Percentiles rank a stretch among this genome's conserved stretches.
Conservation (phyloP, 2,888 invertebrate species). For the Phyllotreta striolata region DNA sequence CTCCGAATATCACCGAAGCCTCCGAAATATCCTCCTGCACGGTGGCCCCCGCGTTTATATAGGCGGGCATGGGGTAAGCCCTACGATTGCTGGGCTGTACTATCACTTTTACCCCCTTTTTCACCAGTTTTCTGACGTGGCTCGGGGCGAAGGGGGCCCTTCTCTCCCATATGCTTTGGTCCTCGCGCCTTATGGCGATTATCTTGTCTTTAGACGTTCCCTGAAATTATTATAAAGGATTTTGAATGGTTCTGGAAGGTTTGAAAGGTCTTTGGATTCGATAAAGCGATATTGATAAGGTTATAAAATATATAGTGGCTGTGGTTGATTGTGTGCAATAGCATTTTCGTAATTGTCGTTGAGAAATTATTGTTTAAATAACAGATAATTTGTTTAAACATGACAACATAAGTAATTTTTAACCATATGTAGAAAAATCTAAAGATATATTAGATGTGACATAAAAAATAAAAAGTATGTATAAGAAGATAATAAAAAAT, state of each 20-base stretch:
- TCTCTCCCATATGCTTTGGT: constrained; percentile 95
- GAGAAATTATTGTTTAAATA: too few relatives aligned
- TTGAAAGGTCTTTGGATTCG: not conserved
- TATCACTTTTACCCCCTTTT: constrained; percentile 90
- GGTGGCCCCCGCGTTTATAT: constrained; percentile 90
- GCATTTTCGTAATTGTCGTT: too few relatives aligned
- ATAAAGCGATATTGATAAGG: not conserved
- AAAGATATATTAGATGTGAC: too few relatives aligned
- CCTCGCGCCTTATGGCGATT: constrained; percentile 89
- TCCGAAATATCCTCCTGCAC: constrained; percentile 97
- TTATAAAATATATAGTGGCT: too few relatives aligned
- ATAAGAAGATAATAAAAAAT: too few relatives aligned
- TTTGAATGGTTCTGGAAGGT: not conserved
- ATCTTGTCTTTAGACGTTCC: constrained; percentile 63
- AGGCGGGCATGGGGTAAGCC: constrained; percentile 97
- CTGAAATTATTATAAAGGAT: constrained; percentile 35
- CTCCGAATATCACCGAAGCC: constrained; percentile 96
- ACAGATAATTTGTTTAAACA: too few relatives aligned
- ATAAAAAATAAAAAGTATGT: too few relatives aligned
- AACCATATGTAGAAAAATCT: too few relatives aligned
- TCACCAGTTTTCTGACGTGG: constrained; percentile 88
- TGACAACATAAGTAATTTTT: too few relatives aligned
- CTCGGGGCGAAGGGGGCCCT: constrained; percentile 93
- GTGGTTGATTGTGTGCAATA: too few relatives aligned
- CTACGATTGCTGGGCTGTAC: constrained; percentile 98